phyloP scores from a whole-genome alignment of 2,888 invertebrate species.

The Apamea epomidion region DNA sequence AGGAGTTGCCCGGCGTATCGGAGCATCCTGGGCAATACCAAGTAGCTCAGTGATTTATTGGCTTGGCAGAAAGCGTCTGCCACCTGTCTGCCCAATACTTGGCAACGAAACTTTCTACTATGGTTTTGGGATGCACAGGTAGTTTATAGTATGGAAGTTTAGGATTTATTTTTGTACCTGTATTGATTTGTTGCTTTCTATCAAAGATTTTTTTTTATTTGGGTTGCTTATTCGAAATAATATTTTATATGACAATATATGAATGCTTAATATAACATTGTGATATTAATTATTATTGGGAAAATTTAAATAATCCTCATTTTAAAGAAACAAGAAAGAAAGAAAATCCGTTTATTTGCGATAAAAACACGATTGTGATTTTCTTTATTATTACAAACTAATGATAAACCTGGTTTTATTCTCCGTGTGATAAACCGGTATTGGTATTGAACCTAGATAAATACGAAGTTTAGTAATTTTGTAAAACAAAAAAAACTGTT shows the following conservation, averaged over 20 bases:
- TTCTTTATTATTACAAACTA: background rate
- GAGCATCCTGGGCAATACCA: constrained; percentile 80
- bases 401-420: too few species aligned
- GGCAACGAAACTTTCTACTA: constrained; percentile 60
- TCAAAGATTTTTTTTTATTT: background rate
- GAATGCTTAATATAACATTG: too few species aligned
- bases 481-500: background rate
- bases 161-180: constrained; percentile 17
- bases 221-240: too few species aligned
- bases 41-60: constrained; percentile 84
- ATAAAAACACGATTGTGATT: too few species aligned
- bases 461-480: background rate
- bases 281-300: background rate
- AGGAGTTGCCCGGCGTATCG: constrained; percentile 78
- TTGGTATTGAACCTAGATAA: background rate
- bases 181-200: background rate
- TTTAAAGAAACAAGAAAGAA: background rate
- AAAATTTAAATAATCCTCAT: background rate
- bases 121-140: constrained; percentile 31
- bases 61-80: constrained; percentile 80
- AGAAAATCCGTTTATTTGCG: too few species aligned
- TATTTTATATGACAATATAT: too few species aligned
- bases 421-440: too few species aligned
- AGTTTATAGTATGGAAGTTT: constrained; percentile 9
- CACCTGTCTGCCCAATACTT: constrained; percentile 79